phyloP scores from a whole-genome alignment of 2,888 invertebrate genomes.

The Polyommatus iphigenia region DNA sequence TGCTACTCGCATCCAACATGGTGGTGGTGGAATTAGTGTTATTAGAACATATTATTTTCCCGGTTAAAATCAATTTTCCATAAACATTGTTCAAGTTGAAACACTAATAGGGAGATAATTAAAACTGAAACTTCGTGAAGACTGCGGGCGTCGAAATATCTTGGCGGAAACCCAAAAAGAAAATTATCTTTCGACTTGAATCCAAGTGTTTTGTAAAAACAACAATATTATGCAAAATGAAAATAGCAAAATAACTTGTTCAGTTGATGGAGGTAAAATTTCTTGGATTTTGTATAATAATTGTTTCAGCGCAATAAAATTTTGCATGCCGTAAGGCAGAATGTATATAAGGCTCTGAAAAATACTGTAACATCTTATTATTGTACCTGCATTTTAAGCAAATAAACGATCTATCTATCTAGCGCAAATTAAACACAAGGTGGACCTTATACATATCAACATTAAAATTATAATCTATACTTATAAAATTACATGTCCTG shows the following conservation, averaged over 20 bases:
- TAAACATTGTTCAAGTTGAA: background rate
- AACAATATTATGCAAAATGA: background rate
- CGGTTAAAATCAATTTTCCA: background rate
- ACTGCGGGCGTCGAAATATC: background rate
- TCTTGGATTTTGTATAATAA: background rate
- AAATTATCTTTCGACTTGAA: conserved; percentile 20
- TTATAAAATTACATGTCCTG: too few species aligned
- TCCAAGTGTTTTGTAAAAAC: conserved; percentile 16
- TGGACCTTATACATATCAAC: too few species aligned
- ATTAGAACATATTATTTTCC: background rate
- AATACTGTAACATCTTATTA: too few species aligned
- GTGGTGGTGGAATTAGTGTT: background rate
- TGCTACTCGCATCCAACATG: too few species aligned
- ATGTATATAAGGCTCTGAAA: too few species aligned
- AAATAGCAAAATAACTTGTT: conserved; percentile 1
- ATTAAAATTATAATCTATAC: too few species aligned
- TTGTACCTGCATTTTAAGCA: too few species aligned
- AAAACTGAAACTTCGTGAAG: background rate
- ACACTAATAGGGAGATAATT: conserved; percentile 14
- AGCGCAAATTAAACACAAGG: too few species aligned
- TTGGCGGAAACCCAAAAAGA: conserved; percentile 28
- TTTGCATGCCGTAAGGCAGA: too few species aligned
- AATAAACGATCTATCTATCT: too few species aligned
- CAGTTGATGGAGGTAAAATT: background rate
- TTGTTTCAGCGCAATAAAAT: too few species aligned